These are phyloP conservation scores for Pipra filicauda DNA, from an alignment of 2,113 vertebrate species.

Conservation along the genomic window DNA sequence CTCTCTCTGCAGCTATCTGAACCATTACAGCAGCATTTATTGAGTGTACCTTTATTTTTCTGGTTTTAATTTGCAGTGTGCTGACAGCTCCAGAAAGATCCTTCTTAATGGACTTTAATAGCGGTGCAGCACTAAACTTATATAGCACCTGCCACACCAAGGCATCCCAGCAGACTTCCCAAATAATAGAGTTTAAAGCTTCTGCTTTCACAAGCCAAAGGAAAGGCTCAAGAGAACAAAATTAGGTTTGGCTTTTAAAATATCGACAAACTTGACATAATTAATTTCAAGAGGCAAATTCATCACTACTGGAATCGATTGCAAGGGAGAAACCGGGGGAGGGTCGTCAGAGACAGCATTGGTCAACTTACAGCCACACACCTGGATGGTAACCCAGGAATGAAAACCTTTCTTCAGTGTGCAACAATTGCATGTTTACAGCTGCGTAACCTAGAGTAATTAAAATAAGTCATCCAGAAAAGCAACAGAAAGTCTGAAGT, in stretches of 20 bases:
- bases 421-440: not conserved
- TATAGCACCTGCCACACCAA: constrained; percentile 49
- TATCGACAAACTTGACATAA: constrained; percentile 49
- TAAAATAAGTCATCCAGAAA: constrained; percentile 6
- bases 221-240: constrained; percentile 44
- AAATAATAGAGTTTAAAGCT: constrained; percentile 59
- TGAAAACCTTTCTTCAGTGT: not conserved
- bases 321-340: not conserved
- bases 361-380: not conserved
- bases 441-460: not conserved
- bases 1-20: constrained; percentile 9
- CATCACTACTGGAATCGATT: constrained; percentile 1
- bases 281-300: constrained; percentile 49
- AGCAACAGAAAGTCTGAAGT: not conserved
- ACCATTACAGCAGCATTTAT: constrained; percentile 39
- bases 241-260: constrained; percentile 52
- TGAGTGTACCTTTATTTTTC: constrained; percentile 44
- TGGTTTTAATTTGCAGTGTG: constrained; percentile 50
- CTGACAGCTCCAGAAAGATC: constrained; percentile 56
- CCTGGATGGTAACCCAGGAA: not conserved
- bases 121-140: constrained; percentile 33
- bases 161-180: constrained; percentile 42
- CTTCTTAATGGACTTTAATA: constrained; percentile 57
- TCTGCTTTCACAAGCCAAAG: constrained; percentile 51
- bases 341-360: not conserved